Base-by-base conservation (phyloP, 2,113 vertebrate species). In the Malurus cyaneus region DNA sequence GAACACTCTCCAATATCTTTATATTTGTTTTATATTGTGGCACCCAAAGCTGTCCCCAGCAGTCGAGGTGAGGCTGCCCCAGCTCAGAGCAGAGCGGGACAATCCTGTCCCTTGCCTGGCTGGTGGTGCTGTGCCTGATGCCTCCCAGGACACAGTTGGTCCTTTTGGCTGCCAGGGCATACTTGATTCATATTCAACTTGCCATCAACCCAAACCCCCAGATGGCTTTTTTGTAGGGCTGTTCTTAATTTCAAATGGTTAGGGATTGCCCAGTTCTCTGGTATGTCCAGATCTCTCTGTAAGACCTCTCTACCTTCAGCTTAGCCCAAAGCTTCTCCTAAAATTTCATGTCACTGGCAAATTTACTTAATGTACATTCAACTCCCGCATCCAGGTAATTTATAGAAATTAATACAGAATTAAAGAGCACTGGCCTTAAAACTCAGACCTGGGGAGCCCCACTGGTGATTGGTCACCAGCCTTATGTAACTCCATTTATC, bases 1-100 rank as follows among this genome's bases (percentile, higher is more conserved):
- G 70, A n/a, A 67, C 24, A 29, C 11, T 41, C 19, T 50, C 50
- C 14, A 53, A 34, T 14, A 60, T 4, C 11, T 60, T 89, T 73
- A 8, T 11, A n/a, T 14, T 18, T 18, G 39, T 39, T 8, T 34
- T 31, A 17, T 29, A 2, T 11, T 67, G 11, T 46, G 29, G 13
- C 2, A 2, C 28, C 19, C n/a, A 18, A 24, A 67, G 3, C 3
- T 29, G 9, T 12, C 3, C 36, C 1, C 60, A 74, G 32, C 3
- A 29, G 23, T 66, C 0, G 0, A 66, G 12, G 8, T 39, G 36
- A 80, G 46, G 32, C 26, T 0, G 0, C 12, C 15, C 18, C 52
- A 65, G 59, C 1, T 2, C 36, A 66, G 28, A 52, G 50, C 23
- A 59, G 52, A 65, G 31, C 0, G 0, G 56, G n/a, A 47, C 14